These are phyloP conservation scores for Sternarchorhynchus goeldii DNA, from an alignment of 2,797 vertebrate genomes.

Conservation along the genomic window DNA sequence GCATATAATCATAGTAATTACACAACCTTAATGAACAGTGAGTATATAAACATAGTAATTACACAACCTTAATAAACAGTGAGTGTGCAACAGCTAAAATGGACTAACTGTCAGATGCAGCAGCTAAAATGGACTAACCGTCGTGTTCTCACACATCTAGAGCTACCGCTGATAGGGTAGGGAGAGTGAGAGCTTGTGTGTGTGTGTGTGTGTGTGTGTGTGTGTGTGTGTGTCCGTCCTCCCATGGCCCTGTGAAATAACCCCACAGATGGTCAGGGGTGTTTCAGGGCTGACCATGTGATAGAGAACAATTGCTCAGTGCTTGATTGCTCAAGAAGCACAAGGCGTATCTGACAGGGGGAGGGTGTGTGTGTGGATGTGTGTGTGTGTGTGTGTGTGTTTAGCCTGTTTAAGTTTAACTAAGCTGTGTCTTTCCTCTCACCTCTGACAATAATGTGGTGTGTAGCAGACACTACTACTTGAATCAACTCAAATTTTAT, in stretches of 20 bases:
- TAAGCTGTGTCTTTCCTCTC: conserved; percentile 69
- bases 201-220: conserved; percentile 31
- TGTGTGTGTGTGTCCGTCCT: conserved; percentile 29
- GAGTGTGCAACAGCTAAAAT: too few relatives aligned
- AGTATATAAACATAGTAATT: too few relatives aligned
- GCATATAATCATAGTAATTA: too few relatives aligned
- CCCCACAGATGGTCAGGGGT: conserved; percentile 78
- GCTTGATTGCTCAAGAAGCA: conserved; percentile 77
- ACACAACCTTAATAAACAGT: too few relatives aligned
- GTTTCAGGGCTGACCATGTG: conserved; percentile 69
- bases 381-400: conserved; percentile 45
- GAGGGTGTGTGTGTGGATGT: conserved; percentile 41
- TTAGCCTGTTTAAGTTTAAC: conserved; percentile 77
- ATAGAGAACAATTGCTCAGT: conserved; percentile 75
- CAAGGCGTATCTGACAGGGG: conserved; percentile 61
- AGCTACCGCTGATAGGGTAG: conserved; percentile 6
- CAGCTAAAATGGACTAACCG: too few relatives aligned
- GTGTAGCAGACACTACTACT: conserved; percentile 63
- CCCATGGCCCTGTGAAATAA: conserved; percentile 65
- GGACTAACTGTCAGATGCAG: too few relatives aligned
- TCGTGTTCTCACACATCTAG: neutral
- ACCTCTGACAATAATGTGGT: conserved; percentile 70
- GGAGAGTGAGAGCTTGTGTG: conserved; percentile 67
- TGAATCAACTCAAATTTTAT: conserved; percentile 75
- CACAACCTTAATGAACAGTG: too few relatives aligned